Evolutionary conservation across 2,888 invertebrate genomes (phyloP).

Genomic region (Melolontha melolontha): DNA sequence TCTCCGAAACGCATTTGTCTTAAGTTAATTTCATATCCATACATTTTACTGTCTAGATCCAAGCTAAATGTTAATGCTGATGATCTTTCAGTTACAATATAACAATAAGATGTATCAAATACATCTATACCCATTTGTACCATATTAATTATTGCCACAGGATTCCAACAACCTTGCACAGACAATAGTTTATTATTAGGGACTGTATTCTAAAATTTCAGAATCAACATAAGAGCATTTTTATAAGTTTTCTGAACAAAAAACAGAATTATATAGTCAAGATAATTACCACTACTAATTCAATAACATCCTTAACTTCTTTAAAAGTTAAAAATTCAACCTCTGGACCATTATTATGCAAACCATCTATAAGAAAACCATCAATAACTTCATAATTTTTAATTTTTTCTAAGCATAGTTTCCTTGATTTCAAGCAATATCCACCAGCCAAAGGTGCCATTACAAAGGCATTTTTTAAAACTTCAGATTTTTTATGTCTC

Average conservation of each 20-base stretch:
- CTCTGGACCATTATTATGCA: constrained; percentile 79
- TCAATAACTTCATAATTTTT: constrained; percentile 70
- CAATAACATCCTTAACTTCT: constrained; percentile 72
- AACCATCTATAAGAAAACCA: constrained; percentile 86
- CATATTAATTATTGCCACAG: constrained; percentile 77
- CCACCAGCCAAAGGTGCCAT: constrained; percentile 84
- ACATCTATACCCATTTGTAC: constrained; percentile 85
- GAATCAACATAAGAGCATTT: neutral
- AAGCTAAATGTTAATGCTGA: constrained; percentile 72
- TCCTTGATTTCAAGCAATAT: constrained; percentile 73
- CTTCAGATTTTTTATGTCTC: constrained; percentile 70
- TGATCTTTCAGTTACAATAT: constrained; percentile 75
- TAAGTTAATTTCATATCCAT: constrained; percentile 71
- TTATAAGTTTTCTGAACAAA: neutral
- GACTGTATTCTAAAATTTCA: constrained; percentile 69
- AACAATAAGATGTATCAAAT: constrained; percentile 89
- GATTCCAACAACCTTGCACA: constrained; percentile 85
- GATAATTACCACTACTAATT: constrained; percentile 73
- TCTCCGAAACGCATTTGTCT: constrained; percentile 73
- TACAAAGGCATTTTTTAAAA: constrained; percentile 66
- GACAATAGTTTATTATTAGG: constrained; percentile 78
- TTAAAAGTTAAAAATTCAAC: constrained; percentile 68
- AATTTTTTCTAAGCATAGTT: constrained; percentile 73
- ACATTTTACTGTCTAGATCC: constrained; percentile 57
- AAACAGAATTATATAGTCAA: neutral